Base-by-base conservation (phyloP, 37 sponge, comb jelly and placozoan species). In the Crambe crambe region DNA sequence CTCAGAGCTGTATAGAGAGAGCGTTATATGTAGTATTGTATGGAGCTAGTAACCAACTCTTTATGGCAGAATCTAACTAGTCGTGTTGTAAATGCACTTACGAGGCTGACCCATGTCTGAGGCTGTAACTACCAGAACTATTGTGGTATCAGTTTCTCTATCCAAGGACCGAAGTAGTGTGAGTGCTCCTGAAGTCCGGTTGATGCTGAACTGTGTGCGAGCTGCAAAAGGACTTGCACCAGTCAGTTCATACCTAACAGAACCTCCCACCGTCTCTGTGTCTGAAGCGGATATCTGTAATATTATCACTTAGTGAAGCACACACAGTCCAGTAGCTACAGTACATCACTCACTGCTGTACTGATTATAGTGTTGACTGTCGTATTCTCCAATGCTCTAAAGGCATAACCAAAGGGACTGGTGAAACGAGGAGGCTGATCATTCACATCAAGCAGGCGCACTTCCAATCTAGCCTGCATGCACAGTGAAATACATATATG, bases 341-440 rank as follows among this genome's bases (percentile, higher is more conserved):
- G 23, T 26, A 62, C 63, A 26, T 8, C 6, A 8, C 38, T 30
- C 38, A 68, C 68, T 12, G 3, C 62, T 5, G 29, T 69, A n/a
- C 63, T 60, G 20, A 85, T 41, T 30, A 60, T 20, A 18, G 56
- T 73, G 0, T 31, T 37, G 25, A 72, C 78, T 43, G 72, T 22
- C 9, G 9, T 18, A 26, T 72, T 66, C 63, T 85, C 86, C 9
- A 21, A 25, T 0, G 72, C 44, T 26, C 64, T 5, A 25, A 78
- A 35, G 1, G 74, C 40, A 35, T 85, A 85, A 43, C 72, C 81
- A 58, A 72, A 70, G 27, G 63, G 75, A 18, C 42, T 58, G 0
- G 67, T 35, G 72, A 87, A 87, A 23, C 3, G 12, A 2, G 88
- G 88, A 31, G 56, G 4, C 10, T 61, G 29, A 47, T 87, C 88